Conservation (phyloP, 2,888 invertebrate species). For the Stenotaenia linearis region DNA sequence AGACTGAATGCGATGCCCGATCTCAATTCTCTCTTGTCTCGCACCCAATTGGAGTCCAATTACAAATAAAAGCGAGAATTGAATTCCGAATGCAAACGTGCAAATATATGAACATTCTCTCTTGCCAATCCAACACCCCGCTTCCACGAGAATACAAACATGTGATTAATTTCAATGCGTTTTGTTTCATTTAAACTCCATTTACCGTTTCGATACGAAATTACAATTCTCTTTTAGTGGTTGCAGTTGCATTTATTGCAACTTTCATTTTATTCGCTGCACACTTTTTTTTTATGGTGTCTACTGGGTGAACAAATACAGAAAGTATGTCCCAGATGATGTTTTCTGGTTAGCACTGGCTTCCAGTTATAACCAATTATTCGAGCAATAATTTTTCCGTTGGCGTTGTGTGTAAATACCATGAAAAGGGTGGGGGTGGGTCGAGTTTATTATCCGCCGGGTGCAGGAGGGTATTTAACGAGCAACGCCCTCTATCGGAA, state of each 20-base stretch:
- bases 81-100: slow-evolving; percentile 10
- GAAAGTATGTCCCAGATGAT: not conserved
- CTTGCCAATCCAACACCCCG: not conserved
- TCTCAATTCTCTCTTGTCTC: slow-evolving; percentile 17
- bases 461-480: slow-evolving; percentile 16
- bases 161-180: slow-evolving; percentile 22
- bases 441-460: not conserved
- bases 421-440: not conserved
- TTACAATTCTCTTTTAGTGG: not conserved
- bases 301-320: not conserved
- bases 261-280: not conserved
- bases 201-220: not conserved
- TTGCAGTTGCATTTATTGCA: not conserved
- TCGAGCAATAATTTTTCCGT: not conserved
- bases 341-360: not conserved
- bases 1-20: slow-evolving; percentile 15
- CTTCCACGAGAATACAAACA: not conserved
- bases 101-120: not conserved
- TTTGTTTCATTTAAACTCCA: not conserved
- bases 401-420: slow-evolving; percentile 10
- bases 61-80: slow-evolving; percentile 26
- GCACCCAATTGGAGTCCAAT: slow-evolving; percentile 12
- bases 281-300: not conserved
- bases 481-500: slow-evolving; percentile 26
- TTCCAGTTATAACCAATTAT: slow-evolving; percentile 8